Percentiles rank a stretch among this genome's conserved stretches.
Evolutionary conservation across 2,888 invertebrate genomes (phyloP).

Genomic region (Nezara viridula): DNA sequence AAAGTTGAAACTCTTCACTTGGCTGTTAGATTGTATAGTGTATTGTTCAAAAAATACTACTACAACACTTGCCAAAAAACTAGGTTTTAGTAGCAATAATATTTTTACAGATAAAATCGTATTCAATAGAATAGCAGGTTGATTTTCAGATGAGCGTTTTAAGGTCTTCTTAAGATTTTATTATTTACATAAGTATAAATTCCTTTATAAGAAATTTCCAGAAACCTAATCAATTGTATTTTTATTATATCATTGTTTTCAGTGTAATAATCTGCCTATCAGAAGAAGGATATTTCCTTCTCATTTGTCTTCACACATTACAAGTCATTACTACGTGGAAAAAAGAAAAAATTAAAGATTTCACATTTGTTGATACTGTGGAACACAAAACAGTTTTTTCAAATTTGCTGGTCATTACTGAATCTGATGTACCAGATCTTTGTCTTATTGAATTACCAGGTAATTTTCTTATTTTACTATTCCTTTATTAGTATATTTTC

Average conservation of each 20-base stretch:
- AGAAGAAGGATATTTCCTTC: constrained; percentile 65
- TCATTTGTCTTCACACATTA: constrained; percentile 66
- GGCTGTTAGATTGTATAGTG: too few relatives aligned
- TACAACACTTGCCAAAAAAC: too few relatives aligned
- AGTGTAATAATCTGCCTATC: constrained; percentile 65
- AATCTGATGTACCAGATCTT: constrained; percentile 51
- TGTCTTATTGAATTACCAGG: constrained; percentile 59
- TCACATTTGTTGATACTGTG: constrained; percentile 65
- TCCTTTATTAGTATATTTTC: not conserved
- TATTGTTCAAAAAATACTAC: too few relatives aligned
- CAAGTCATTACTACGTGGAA: constrained; percentile 63
- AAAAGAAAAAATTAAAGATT: constrained; percentile 65
- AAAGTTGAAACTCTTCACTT: too few relatives aligned
- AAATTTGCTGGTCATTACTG: constrained; percentile 36
- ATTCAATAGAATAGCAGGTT: too few relatives aligned
- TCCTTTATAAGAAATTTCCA: not conserved
- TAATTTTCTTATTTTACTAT: not conserved
- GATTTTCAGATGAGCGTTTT: too few relatives aligned
- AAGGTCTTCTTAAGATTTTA: not conserved
- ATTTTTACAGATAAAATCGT: too few relatives aligned
- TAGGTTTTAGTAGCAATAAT: not conserved
- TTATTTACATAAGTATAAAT: not conserved
- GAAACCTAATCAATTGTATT: not conserved
- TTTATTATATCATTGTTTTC: too few relatives aligned
- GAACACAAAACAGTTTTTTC: constrained; percentile 55